Base-by-base conservation (phyloP, 2,888 invertebrate species). In the Rhodophaea formosa region DNA sequence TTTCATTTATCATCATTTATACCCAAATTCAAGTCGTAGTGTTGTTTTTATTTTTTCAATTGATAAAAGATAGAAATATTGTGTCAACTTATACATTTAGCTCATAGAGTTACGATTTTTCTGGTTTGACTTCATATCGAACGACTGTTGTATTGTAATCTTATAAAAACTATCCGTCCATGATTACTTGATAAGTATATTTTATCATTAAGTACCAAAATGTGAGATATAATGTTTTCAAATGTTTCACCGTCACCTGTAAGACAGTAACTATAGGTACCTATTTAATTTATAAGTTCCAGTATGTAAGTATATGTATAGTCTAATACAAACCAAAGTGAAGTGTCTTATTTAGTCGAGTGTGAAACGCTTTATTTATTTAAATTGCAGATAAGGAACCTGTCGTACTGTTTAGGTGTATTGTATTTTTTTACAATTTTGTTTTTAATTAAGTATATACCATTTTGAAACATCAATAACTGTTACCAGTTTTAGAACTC, bases 361-460 rank as follows among this genome's bases (percentile, higher is more conserved):
- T 87, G 88, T 89, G 74, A 88, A 88, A 89, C 90, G 89, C 88
- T 90, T 88, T 88, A 88, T 89, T 87, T 86, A 86, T 86, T 78
- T 78, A 80, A 67, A 66, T 63, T 77, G 74, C 61, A 57, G 59
- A 63, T 55, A 62, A 62, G 59, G 23, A 23, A 62, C 65, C 49
- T 60, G 7, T 15, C 39, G 23, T 62, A 56, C 57, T 59, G 62
- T 64, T 67, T 63, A 66, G 62, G 66, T 66, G 63, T 65, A 64
- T 61, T 62, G 12, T 42, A 56, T 47, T 35, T 46, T 46, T 35
- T 53, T 29, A 23, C 45, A 42, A 16, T 47, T 32, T 15, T 14
- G 35, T 39, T 17, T n/a, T 52, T 14, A 29, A 57, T 54, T 45
- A n/a, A n/a, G n/a, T n/a, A n/a, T n/a, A n/a, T n/a, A 49, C 49